Conservation (phyloP, 2,797 vertebrate species). For the Lepilemur ruficaudatus region DNA sequence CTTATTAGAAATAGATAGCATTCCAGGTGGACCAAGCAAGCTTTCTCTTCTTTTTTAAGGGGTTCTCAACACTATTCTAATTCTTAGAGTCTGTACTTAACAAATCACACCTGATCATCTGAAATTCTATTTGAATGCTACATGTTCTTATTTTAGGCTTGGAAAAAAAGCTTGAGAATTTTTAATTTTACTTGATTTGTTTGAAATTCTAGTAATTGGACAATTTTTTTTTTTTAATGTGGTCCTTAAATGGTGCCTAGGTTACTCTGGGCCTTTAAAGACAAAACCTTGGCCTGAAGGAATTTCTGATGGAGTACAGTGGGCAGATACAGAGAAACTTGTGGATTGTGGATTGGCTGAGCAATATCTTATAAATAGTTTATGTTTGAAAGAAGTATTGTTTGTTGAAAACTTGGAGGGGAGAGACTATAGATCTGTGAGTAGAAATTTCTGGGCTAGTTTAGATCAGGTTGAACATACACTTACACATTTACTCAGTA, state of each 20-base stretch:
- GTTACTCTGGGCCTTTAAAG: constrained; percentile 1
- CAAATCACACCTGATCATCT: constrained; percentile 65
- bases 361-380: not conserved
- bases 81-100: constrained; percentile 49
- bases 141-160: constrained; percentile 52
- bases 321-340: not conserved
- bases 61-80: not conserved
- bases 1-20: constrained; percentile 48
- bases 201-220: constrained; percentile 49
- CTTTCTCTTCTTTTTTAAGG: constrained; percentile 38
- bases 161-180: constrained; percentile 49
- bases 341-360: not conserved
- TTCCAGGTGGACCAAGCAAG: constrained; percentile 44
- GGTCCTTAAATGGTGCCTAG: not conserved
- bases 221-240: not conserved
- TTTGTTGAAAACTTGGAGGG: not conserved
- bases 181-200: constrained; percentile 17
- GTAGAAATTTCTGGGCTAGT: not conserved
- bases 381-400: constrained; percentile 33
- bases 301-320: constrained; percentile 6
- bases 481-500: not conserved
- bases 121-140: constrained; percentile 45
- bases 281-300: constrained; percentile 23
- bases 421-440: not conserved
- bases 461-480: not conserved